These are phyloP conservation scores for Otis tarda DNA, from an alignment of 2,113 vertebrate species.

Conservation along the genomic window DNA sequence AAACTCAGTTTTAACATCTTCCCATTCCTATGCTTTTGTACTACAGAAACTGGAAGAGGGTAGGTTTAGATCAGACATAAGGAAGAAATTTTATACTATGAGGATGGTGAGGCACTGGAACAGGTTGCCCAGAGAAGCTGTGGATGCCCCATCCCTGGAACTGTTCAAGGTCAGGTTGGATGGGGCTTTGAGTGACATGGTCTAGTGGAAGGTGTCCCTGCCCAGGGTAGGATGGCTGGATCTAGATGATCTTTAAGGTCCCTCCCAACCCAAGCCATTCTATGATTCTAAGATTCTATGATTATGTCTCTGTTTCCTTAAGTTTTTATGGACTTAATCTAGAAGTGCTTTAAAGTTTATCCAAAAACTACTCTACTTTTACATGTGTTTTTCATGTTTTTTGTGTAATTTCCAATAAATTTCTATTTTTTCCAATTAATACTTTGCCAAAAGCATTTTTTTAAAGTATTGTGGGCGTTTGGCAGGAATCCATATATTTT, in stretches of 20 bases:
- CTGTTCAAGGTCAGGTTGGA: too few species aligned
- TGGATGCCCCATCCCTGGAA: too few species aligned
- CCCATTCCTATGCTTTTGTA: slow-evolving; percentile 27
- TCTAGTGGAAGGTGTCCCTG: too few species aligned
- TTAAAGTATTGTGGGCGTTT: slow-evolving; percentile 15
- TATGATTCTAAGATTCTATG: too few species aligned
- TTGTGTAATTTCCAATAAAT: slow-evolving; percentile 58
- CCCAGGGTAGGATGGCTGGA: too few species aligned
- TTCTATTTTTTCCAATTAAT: slow-evolving; percentile 52
- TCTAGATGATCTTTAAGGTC: too few species aligned
- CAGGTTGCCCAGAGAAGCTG: too few species aligned
- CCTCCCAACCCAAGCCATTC: too few species aligned
- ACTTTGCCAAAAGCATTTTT: slow-evolving; percentile 45
- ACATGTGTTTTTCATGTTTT: slow-evolving; percentile 52
- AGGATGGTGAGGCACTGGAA: too few species aligned
- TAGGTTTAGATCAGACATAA: too few species aligned
- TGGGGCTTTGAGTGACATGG: too few species aligned
- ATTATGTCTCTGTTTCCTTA: slow-evolving; percentile 55
- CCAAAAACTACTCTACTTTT: slow-evolving; percentile 47
- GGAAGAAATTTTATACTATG: too few species aligned
- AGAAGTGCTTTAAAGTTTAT: slow-evolving; percentile 65
- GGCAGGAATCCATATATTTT: slow-evolving; percentile 19
- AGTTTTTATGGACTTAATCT: slow-evolving; percentile 55
- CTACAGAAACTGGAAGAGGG: not conserved
- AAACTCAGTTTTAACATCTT: slow-evolving; percentile 40